Percentiles rank a stretch among this genome's conserved stretches.
Conservation (phyloP, 1,140 invertebrate genomes). For the Drosophila tani region DNA sequence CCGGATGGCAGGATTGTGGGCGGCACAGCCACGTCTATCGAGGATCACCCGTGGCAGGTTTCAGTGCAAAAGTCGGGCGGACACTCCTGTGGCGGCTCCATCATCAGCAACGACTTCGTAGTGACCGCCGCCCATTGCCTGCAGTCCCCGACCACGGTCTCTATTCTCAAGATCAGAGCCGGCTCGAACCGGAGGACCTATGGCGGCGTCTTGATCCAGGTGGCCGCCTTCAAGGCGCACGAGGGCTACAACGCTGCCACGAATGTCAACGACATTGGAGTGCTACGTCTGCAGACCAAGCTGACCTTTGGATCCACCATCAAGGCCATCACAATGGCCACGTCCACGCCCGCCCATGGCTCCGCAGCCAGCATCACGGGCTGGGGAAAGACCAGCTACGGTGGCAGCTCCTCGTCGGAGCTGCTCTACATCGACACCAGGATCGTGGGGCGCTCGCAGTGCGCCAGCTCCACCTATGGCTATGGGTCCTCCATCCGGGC, state of each 20-base stretch:
- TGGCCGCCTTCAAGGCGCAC: conserved; percentile 52
- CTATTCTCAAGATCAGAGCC: conserved; percentile 48
- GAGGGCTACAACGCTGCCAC: conserved; percentile 36
- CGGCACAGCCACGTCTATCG: conserved; percentile 44
- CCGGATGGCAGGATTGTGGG: conserved; percentile 68
- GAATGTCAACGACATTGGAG: conserved; percentile 85
- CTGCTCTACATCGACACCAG: conserved; percentile 61
- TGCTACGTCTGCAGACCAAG: conserved; percentile 81
- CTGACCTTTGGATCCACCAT: conserved; percentile 79
- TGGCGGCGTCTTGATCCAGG: conserved; percentile 53
- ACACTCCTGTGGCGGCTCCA: conserved; percentile 86
- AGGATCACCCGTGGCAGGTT: conserved; percentile 60
- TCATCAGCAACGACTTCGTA: conserved; percentile 85
- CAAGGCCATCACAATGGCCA: conserved; percentile 75
- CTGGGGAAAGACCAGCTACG: conserved; percentile 80
- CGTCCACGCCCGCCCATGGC: conserved; percentile 46
- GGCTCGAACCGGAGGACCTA: conserved; percentile 38
- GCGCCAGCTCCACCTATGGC: conserved; percentile 52
- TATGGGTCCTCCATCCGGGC: conserved; percentile 53
- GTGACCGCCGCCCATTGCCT: conserved; percentile 66
- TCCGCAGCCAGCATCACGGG: conserved; percentile 80
- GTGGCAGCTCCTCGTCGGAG: conserved; percentile 11
- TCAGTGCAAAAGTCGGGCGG: conserved; percentile 58
- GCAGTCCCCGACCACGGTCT: conserved; percentile 14
- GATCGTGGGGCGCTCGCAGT: conserved; percentile 55